phyloP scores from a whole-genome alignment of 1,140 invertebrate genomes.

The Stegodyphus mimosarum region DNA sequence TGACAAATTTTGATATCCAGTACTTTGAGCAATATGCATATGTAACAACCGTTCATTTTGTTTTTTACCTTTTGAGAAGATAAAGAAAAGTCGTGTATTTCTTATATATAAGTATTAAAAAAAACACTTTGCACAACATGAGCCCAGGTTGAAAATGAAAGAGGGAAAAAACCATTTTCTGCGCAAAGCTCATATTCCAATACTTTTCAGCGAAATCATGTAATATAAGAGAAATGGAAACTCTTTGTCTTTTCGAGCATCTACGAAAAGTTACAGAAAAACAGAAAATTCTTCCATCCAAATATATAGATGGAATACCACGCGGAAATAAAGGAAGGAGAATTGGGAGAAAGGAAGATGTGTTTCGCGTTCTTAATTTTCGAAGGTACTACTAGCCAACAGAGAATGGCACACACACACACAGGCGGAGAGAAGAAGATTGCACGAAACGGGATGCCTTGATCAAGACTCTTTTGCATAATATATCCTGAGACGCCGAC shows the following conservation, averaged over 20 bases:
- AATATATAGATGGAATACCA: not conserved
- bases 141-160: too few relatives aligned
- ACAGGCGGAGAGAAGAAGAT: too few relatives aligned
- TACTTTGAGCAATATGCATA: too few relatives aligned
- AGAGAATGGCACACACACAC: not conserved
- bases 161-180: not conserved
- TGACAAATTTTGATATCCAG: too few relatives aligned
- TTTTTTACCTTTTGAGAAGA: too few relatives aligned
- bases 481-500: slow-evolving; percentile 13
- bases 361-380: slow-evolving; percentile 29
- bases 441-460: not conserved
- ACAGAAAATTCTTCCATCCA: not conserved
- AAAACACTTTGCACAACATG: too few relatives aligned
- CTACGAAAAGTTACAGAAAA: not conserved
- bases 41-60: too few relatives aligned
- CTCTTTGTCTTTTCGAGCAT: slow-evolving; percentile 14
- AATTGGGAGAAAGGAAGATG: not conserved
- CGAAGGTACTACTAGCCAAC: not conserved
- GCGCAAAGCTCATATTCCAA: not conserved
- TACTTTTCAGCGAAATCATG: not conserved
- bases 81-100: too few relatives aligned
- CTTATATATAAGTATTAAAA: too few relatives aligned
- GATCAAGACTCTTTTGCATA: slow-evolving; percentile 22
- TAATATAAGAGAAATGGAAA: slow-evolving; percentile 11
- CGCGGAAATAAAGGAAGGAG: not conserved